Evolutionary conservation across 1,140 invertebrate species (phyloP).

Genomic region (Papilio glaucus): DNA sequence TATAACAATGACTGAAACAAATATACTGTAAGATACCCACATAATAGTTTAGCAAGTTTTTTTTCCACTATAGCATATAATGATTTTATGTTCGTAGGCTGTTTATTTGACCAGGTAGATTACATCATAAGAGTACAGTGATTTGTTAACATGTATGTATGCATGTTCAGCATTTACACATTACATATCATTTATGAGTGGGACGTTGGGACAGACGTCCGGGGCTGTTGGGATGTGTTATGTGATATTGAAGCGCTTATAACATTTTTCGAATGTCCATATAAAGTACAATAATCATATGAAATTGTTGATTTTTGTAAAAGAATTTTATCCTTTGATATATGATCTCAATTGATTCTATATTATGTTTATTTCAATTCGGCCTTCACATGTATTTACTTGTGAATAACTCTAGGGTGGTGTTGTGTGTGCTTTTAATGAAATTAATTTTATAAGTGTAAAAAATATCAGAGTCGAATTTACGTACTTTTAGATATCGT

Average conservation of each 20-base stretch:
- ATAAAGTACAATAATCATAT: constrained; percentile 75
- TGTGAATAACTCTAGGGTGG: constrained; percentile 49
- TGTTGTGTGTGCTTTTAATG: constrained; percentile 52
- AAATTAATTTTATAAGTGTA: constrained; percentile 46
- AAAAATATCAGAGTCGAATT: constrained; percentile 72
- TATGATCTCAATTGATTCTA: constrained; percentile 69
- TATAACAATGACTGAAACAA: constrained; percentile 45
- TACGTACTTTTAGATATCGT: constrained; percentile 75
- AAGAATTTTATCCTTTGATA: constrained; percentile 68
- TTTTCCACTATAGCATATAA: constrained; percentile 23
- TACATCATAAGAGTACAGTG: constrained; percentile 3
- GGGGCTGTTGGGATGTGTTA: constrained; percentile 39
- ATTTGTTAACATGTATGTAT: constrained; percentile 10
- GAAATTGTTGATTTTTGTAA: constrained; percentile 66
- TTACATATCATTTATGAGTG: constrained; percentile 58
- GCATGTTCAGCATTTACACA: constrained; percentile 31
- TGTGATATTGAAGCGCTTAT: constrained; percentile 51
- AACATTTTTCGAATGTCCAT: constrained; percentile 76
- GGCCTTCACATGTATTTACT: constrained; percentile 61
- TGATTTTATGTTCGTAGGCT: constrained; percentile 6
- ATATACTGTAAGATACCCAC: constrained; percentile 28
- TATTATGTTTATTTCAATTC: constrained; percentile 51
- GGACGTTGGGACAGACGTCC: constrained; percentile 56
- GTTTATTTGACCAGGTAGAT: constrained; percentile 17
- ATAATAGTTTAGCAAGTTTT: constrained; percentile 31